Percentiles rank a stretch among this genome's conserved stretches.
Conservation (phyloP, 2,113 vertebrate genomes). For the Myrmophylax atrothorax region DNA sequence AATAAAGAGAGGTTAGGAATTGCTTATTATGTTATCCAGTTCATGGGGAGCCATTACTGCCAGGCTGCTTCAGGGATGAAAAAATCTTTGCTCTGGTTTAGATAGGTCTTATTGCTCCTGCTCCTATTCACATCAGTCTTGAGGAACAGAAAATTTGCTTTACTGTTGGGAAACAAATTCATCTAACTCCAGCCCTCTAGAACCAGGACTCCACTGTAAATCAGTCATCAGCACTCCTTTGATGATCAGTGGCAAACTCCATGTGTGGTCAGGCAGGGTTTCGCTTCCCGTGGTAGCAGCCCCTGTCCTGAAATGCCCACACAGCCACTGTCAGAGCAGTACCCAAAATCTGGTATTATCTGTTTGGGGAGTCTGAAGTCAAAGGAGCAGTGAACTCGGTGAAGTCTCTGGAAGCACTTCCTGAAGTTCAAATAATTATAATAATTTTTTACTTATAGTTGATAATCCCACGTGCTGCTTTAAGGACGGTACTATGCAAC, state of each 20-base stretch:
- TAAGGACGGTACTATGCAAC: not conserved
- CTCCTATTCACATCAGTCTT: not conserved
- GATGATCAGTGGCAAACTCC: not conserved
- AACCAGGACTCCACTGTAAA: not conserved
- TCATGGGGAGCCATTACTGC: not conserved
- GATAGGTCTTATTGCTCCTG: not conserved
- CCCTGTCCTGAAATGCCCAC: not conserved
- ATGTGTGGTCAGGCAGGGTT: not conserved
- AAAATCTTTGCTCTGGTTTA: not conserved
- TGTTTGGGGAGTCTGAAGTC: not conserved
- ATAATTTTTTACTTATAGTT: not conserved
- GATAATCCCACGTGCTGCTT: not conserved
- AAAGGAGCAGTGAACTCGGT: rapidly evolving
- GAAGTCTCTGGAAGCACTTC: not conserved
- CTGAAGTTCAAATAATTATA: not conserved
- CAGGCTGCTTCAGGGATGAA: not conserved
- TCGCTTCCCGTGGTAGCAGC: not conserved
- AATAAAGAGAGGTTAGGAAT: not conserved
- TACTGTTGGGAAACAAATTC: not conserved
- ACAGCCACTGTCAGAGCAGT: not conserved
- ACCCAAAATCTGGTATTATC: not conserved
- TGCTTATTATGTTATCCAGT: not conserved
- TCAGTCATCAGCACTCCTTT: not conserved
- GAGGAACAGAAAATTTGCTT: not conserved
- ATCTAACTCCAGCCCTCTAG: not conserved